phyloP scores from a whole-genome alignment of 2,888 invertebrate genomes.

The Lissonota sp. region DNA sequence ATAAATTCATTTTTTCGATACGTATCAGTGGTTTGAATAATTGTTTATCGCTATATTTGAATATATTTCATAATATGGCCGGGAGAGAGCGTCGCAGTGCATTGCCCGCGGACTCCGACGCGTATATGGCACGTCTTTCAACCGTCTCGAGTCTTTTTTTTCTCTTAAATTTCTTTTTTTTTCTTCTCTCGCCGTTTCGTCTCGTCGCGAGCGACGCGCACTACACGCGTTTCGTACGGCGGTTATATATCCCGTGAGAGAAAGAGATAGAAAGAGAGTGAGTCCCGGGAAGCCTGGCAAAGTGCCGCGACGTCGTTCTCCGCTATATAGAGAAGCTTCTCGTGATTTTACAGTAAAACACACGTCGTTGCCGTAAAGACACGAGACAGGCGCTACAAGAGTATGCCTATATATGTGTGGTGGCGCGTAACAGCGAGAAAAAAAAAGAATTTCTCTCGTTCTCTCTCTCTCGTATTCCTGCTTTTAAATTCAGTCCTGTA shows the following conservation, averaged over 20 bases:
- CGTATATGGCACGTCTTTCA: conserved; percentile 56
- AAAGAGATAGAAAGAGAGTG: not conserved
- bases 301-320: conserved; percentile 73
- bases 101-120: conserved; percentile 30
- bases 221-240: conserved; percentile 25
- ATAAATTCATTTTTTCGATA: not conserved
- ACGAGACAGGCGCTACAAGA: conserved; percentile 65
- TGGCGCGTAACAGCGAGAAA: conserved; percentile 47
- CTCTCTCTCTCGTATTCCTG: conserved; percentile 38
- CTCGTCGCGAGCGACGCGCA: conserved; percentile 57
- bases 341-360: conserved; percentile 54
- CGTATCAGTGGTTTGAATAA: too few species aligned
- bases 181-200: conserved; percentile 66
- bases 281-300: conserved; percentile 71
- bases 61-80: conserved; percentile 22
- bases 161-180: conserved; percentile 37
- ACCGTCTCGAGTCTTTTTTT: conserved; percentile 23
- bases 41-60: too few species aligned
- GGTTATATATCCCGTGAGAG: conserved; percentile 17
- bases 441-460: too few species aligned
- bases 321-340: conserved; percentile 4
- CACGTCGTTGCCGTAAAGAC: conserved; percentile 66
- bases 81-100: conserved; percentile 39
- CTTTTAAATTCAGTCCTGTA: conserved; percentile 38
- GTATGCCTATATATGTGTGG: not conserved